Base-by-base conservation (phyloP, 2,888 invertebrate genomes). In the Trachelus stipa region DNA sequence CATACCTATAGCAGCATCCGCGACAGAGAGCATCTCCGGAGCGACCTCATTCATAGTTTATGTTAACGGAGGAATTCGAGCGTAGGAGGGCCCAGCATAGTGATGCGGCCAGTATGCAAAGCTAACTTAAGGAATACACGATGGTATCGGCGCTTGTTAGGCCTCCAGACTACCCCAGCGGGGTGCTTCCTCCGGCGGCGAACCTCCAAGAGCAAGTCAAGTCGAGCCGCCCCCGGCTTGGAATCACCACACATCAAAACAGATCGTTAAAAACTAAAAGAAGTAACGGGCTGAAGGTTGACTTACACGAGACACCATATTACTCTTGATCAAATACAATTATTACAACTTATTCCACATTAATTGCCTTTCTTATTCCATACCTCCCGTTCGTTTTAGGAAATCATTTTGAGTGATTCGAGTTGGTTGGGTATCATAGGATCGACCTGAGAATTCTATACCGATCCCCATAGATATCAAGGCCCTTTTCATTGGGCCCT, bases 91-190 rank as follows among this genome's bases (percentile, higher is more conserved):
- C 80, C 77, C 80, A 79, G 80, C 81, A 80, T 77, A 79, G 78
- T 79, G 80, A 80, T 82, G 83, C 73, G 40, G 75, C 35, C 77
- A 79, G 74, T 80, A 81, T 85, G 84, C 83, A 83, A 85, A 85
- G 84, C 81, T 75, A 79, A 78, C 75, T 76, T 79, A 82, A 80
- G 80, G 83, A 82, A 82, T 78, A 82, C 80, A 85, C 81, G 87
- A 88, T 87, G 83, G 84, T 87, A 88, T 88, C 86, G 86, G 83
- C 82, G 85, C 87, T 86, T 86, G 87, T 86, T 87, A 87, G 86
- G 83, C 81, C 80, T 80, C 84, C 86, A 85, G 86, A 86, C 88
- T 85, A 83, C 84, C 87, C 77, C 87, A 87, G 87, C 88, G 81
- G 87, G 87, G 84, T 83, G 85, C 85, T 84, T 82, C 84, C 81